Evolutionary conservation across 2,888 invertebrate genomes (phyloP).

Genomic region (Drosophila trichaetosa): DNA sequence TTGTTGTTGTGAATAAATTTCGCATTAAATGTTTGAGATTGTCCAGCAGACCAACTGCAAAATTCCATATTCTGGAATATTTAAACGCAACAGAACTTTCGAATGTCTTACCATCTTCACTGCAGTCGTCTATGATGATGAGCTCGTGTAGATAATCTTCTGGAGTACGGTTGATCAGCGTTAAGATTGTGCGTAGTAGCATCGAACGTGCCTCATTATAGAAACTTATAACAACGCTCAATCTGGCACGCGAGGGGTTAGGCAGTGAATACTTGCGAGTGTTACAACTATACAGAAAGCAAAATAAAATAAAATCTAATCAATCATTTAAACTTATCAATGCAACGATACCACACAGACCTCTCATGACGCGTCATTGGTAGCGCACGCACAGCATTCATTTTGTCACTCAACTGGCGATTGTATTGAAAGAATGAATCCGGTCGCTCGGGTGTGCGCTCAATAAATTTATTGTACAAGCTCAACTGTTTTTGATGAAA

Average conservation of each 20-base stretch:
- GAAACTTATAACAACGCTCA: constrained; percentile 81
- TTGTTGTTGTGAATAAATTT: not conserved
- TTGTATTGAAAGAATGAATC: constrained; percentile 59
- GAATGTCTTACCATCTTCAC: constrained; percentile 72
- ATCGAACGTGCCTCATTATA: constrained; percentile 82
- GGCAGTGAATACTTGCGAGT: constrained; percentile 54
- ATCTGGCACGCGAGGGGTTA: constrained; percentile 38
- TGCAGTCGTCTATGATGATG: constrained; percentile 82
- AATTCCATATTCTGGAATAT: not conserved
- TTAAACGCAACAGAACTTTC: too few species aligned
- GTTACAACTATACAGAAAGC: constrained; percentile 64
- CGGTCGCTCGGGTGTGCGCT: constrained; percentile 32
- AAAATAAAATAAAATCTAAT: not conserved
- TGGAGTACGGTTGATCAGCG: constrained; percentile 76
- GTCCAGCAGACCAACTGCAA: constrained; percentile 47
- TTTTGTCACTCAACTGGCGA: constrained; percentile 66
- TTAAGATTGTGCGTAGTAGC: constrained; percentile 77
- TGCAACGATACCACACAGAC: constrained; percentile 50
- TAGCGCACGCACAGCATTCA: constrained; percentile 70
- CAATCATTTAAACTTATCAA: not conserved
- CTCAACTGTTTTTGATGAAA: not conserved
- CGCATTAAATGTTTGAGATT: constrained; percentile 37
- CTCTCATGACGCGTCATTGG: constrained; percentile 77
- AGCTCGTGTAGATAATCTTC: constrained; percentile 76
- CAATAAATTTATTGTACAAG: constrained; percentile 40